phyloP scores from a whole-genome alignment of 2,113 vertebrate species.

The Chaetodon trifascialis region DNA sequence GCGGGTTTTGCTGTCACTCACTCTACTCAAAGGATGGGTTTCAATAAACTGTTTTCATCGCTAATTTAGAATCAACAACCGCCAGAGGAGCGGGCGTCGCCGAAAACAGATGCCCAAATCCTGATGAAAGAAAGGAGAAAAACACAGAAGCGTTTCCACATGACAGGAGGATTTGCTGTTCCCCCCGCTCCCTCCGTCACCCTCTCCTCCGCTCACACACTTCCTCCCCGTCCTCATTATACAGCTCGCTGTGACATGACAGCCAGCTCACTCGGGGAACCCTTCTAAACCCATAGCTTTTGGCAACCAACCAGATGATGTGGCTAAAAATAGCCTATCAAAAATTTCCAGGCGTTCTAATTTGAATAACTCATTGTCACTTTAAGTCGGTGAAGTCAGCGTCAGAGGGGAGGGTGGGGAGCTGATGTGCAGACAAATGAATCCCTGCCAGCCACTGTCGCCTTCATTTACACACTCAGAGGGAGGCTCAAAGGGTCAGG shows the following conservation, averaged over 20 bases:
- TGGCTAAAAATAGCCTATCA: slow-evolving; percentile 76
- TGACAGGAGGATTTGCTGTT: slow-evolving; percentile 47
- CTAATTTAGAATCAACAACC: slow-evolving; percentile 41
- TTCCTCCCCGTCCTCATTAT: slow-evolving; percentile 58
- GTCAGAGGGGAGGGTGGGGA: background rate
- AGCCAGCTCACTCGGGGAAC: slow-evolving; percentile 68
- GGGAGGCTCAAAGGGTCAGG: slow-evolving; percentile 11
- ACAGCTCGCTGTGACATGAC: slow-evolving; percentile 64
- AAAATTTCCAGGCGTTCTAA: slow-evolving; percentile 65
- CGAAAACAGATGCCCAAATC: slow-evolving; percentile 11
- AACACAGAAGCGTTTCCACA: slow-evolving; percentile 34
- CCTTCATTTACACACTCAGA: slow-evolving; percentile 12
- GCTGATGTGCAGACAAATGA: slow-evolving; percentile 20
- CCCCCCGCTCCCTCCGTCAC: slow-evolving; percentile 9
- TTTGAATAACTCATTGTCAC: slow-evolving; percentile 78
- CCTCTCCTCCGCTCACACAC: slow-evolving; percentile 24
- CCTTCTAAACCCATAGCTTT: slow-evolving; percentile 70
- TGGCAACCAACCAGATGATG: slow-evolving; percentile 65
- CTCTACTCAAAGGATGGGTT: slow-evolving; percentile 40
- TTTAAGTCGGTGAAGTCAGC: slow-evolving; percentile 53
- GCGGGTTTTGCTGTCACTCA: slow-evolving; percentile 34
- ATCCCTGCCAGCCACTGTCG: slow-evolving; percentile 31
- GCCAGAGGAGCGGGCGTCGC: slow-evolving; percentile 16
- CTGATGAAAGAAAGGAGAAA: slow-evolving; percentile 17
- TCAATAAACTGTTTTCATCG: slow-evolving; percentile 18